A percentile compares a stretch with the other conserved stretches of the same genome.
Conservation (phyloP, 2,888 invertebrate genomes). For the Polia nebulosa region DNA sequence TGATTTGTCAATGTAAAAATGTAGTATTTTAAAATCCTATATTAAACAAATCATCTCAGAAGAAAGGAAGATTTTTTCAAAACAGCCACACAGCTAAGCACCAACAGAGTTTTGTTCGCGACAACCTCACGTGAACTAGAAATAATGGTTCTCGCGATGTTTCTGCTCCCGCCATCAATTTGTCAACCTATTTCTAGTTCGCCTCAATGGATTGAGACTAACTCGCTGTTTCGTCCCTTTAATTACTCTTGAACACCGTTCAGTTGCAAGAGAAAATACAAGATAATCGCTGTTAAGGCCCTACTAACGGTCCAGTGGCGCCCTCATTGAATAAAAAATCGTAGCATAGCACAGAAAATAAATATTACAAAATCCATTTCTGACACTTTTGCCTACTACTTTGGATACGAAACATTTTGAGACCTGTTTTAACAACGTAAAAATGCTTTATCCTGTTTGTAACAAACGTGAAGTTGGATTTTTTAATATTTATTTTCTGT, state of each 20-base stretch:
- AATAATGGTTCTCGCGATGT: constrained; percentile 41
- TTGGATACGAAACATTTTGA: too few species aligned
- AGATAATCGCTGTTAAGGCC: not conserved
- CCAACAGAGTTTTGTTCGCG: constrained; percentile 26
- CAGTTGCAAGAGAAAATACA: constrained; percentile 16
- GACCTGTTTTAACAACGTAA: too few species aligned
- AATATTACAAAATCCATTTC: too few species aligned
- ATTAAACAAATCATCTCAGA: not conserved
- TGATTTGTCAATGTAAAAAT: not conserved
- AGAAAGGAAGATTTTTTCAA: not conserved
- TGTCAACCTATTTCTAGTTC: constrained; percentile 52
- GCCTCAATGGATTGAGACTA: constrained; percentile 48
- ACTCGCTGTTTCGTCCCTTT: constrained; percentile 52
- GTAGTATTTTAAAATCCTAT: not conserved
- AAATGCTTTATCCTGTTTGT: too few species aligned
- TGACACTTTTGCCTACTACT: too few species aligned
- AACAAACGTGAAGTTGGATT: too few species aligned
- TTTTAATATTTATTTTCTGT: too few species aligned
- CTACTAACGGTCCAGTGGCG: too few species aligned
- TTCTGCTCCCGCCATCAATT: constrained; percentile 51
- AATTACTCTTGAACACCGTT: constrained; percentile 42
- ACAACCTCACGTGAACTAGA: constrained; percentile 41
- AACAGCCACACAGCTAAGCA: not conserved
- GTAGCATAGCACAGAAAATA: too few species aligned
- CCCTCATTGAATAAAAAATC: too few species aligned